Percentiles rank a stretch among this genome's conserved stretches.
Evolutionary conservation across 2,888 invertebrate genomes (phyloP).

Genomic region (Copidosoma aretas): DNA sequence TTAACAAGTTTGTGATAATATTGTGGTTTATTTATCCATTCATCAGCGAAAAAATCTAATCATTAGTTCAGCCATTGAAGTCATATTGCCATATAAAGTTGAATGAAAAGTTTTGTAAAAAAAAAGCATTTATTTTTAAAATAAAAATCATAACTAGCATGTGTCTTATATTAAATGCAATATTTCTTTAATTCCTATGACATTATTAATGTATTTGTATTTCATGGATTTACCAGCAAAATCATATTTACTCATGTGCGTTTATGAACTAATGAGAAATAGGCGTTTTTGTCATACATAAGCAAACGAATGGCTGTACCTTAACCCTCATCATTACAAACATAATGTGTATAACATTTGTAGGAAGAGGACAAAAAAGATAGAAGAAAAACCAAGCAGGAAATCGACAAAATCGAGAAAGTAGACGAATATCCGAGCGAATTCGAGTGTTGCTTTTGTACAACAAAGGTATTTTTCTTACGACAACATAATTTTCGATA

Average conservation of each 20-base stretch:
- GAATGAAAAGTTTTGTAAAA: too few species aligned
- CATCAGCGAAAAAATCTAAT: too few species aligned
- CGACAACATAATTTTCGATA: constrained; percentile 23
- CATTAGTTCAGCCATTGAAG: too few species aligned
- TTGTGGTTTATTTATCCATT: too few species aligned
- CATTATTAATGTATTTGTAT: not conserved
- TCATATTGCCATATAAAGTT: too few species aligned
- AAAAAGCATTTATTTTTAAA: too few species aligned
- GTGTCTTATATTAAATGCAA: not conserved
- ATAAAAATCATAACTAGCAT: too few species aligned
- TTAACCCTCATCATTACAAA: constrained; percentile 42
- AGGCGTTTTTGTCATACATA: not conserved
- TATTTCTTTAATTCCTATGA: constrained; percentile 10
- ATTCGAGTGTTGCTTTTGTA: constrained; percentile 97
- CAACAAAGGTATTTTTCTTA: constrained; percentile 81
- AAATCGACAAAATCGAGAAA: constrained; percentile 70
- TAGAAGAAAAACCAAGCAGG: constrained; percentile 41
- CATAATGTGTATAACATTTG: constrained; percentile 56
- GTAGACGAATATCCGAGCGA: constrained; percentile 91
- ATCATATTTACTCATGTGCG: not conserved
- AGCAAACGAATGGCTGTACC: constrained; percentile 24
- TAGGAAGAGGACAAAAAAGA: constrained; percentile 72
- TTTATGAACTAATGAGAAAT: not conserved
- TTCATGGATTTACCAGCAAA: not conserved
- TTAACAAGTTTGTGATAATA: too few species aligned